A percentile compares a stretch with the other conserved stretches of the same genome.
These are phyloP conservation scores for Alces alces DNA, from an alignment of 2,113 vertebrate species.

Conservation along the genomic window DNA sequence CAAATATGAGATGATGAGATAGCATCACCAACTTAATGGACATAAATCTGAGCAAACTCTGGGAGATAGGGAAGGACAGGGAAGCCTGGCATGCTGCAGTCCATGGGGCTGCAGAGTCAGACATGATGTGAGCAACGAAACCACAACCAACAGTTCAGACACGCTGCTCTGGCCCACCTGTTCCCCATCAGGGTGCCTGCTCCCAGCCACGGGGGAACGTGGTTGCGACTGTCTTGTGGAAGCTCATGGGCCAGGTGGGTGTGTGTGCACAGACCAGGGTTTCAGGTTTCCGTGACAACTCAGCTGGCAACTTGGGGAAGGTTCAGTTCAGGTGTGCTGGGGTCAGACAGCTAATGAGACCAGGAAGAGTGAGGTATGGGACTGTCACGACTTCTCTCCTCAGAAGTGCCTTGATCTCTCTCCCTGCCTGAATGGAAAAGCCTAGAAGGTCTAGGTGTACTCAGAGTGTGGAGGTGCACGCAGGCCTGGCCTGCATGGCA, in stretches of 20 bases:
- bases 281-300: neutral
- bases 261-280: accelerated
- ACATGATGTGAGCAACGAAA: neutral
- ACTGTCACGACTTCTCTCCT: accelerated
- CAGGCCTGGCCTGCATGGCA: accelerated
- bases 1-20: neutral
- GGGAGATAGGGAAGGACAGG: neutral
- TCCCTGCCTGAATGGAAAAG: neutral
- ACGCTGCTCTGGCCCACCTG: accelerated
- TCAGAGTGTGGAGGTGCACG: accelerated
- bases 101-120: neutral
- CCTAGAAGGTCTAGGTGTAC: accelerated
- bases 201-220: neutral
- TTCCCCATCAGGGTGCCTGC: accelerated
- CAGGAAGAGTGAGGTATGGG: accelerated
- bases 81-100: neutral
- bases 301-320: neutral
- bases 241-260: neutral
- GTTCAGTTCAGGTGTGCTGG: accelerated
- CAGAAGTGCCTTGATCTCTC: neutral
- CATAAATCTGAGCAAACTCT: neutral
- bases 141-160: accelerated
- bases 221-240: neutral
- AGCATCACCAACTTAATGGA: neutral
- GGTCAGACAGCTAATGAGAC: too few species aligned